Evolutionary conservation across 2,888 invertebrate species (phyloP).

Genomic region (Eupelmus urozonus): DNA sequence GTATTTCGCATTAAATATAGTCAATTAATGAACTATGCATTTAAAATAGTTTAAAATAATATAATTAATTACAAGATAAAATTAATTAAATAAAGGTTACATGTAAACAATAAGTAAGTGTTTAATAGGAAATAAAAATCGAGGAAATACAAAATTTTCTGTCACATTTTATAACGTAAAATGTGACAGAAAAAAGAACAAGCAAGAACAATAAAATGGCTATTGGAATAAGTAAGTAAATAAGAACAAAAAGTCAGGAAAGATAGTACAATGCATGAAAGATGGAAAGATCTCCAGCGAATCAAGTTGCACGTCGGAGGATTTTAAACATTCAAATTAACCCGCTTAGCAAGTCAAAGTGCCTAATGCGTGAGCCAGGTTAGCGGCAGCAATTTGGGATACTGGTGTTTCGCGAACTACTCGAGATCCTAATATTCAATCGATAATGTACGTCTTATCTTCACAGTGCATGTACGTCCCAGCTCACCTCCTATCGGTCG

Average conservation of each 20-base stretch:
- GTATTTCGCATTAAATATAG: too few species aligned
- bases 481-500: too few species aligned
- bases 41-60: too few species aligned
- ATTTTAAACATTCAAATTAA: constrained; percentile 77
- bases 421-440: constrained; percentile 70
- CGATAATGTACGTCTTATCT: constrained; percentile 63
- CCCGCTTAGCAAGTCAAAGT: constrained; percentile 75
- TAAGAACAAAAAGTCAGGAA: constrained; percentile 41
- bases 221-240: constrained; percentile 62
- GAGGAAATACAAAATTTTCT: too few species aligned
- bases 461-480: not conserved
- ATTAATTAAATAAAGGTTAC: too few species aligned
- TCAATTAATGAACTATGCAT: too few species aligned
- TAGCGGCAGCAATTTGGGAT: not conserved
- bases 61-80: too few species aligned
- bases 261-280: constrained; percentile 54
- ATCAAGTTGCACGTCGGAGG: constrained; percentile 73
- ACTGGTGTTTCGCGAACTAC: constrained; percentile 22
- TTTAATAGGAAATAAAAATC: too few species aligned
- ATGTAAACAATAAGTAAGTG: too few species aligned
- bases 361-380: not conserved
- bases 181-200: too few species aligned
- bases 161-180: too few species aligned
- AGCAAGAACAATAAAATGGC: constrained; percentile 13
- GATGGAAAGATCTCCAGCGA: constrained; percentile 67